Base-by-base conservation (phyloP, 92 coral and sea anemone species). In the Porites evermanni region DNA sequence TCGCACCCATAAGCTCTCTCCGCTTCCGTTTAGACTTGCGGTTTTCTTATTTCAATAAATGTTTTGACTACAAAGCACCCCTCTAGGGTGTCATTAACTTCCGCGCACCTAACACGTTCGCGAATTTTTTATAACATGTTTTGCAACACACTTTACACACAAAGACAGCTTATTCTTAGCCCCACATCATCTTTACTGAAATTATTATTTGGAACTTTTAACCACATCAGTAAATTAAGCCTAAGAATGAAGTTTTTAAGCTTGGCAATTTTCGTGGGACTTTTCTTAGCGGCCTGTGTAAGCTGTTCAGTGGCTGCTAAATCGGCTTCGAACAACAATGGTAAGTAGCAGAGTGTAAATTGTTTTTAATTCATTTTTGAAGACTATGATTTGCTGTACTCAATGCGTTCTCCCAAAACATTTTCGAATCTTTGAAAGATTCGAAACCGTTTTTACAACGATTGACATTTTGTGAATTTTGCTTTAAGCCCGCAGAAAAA, bases 321-420 rank as follows among this genome's bases (percentile, higher is more conserved):
- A 38, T 38, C 47, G 26, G 26, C 53, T 20, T 2, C 16, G 2
- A 53, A 26, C 72, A 64, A 89, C 11, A 91, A 91, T 38, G 5
- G 47, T 38, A 38, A 38, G 47, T 3, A 38, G 47, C 47, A 38
- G 47, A 38, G 47, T 38, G 47, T 38, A 38, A 38, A 38, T 38
- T 38, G 47, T 38, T 38, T 38, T 38, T 0, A 38, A 38, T 38
- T 3, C 6, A 38, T 38, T 38, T 38, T 38, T 38, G 47, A 3
- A 38, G 32, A 2, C 47, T 38, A 38, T 38, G 47, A 38, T 38
- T 38, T 38, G 47, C 47, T 38, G 6, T 38, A 38, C 47, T 38
- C 6, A 29, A 38, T 38, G 47, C 47, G 47, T 38, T 4, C 47
- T 38, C 6, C 5, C 47, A 38, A 38, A 38, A 38, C 47, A 38